A percentile compares a stretch with the other conserved stretches of the same genome.
Conservation (phyloP, 2,797 vertebrate species). For the Eremophila alpestris region DNA sequence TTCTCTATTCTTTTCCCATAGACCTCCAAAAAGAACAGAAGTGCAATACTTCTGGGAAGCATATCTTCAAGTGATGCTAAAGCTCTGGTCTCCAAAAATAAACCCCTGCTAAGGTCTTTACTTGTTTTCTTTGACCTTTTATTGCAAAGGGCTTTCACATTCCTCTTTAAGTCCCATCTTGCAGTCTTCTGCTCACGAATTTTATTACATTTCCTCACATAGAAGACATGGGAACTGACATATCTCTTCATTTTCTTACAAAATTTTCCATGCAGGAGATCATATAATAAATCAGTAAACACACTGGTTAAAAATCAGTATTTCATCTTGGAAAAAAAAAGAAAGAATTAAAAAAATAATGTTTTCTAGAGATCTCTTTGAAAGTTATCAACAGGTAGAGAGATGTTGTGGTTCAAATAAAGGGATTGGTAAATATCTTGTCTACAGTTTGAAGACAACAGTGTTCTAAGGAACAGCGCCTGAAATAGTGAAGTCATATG, state of each 20-base stretch:
- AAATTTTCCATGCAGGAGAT: neutral
- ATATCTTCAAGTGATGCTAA: neutral
- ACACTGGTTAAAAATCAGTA: slow-evolving; percentile 22
- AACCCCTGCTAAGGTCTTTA: neutral
- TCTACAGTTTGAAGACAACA: neutral
- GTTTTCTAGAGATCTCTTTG: neutral
- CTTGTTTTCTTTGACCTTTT: neutral
- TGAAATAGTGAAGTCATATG: neutral
- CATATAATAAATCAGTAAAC: slow-evolving; percentile 24
- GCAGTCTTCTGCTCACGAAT: neutral
- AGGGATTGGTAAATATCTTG: neutral
- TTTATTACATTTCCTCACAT: neutral
- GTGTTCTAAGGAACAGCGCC: neutral
- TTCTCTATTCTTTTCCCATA: neutral
- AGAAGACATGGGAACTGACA: neutral
- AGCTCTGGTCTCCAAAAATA: neutral
- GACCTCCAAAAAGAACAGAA: neutral
- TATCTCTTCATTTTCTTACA: neutral
- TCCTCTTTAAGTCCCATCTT: neutral
- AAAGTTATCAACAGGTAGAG: neutral
- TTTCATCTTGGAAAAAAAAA: neutral
- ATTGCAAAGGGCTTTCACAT: neutral
- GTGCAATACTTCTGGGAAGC: neutral
- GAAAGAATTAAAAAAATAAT: neutral
- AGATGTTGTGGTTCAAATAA: neutral